Evolutionary conservation across 1,140 invertebrate genomes (phyloP), one percentile per base, ranked within the genome.

Genomic region (Leptinotarsa undecemlineata): DNA sequence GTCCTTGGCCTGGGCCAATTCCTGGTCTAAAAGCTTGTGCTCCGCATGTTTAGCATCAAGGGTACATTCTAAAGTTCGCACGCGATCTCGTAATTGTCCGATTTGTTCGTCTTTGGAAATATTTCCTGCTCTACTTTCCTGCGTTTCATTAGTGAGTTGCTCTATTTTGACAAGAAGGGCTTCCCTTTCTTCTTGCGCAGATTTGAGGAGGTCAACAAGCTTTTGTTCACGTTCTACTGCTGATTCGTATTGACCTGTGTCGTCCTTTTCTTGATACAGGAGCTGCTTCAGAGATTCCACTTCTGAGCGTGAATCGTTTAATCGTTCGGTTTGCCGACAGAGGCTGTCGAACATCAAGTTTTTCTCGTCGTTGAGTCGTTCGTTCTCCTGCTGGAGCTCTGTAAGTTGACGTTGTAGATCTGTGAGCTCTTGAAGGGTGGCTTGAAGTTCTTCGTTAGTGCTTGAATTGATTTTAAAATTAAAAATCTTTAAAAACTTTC

Each of bases 361-460:
- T 85, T 97, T 97, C 86, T 98, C 96, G 79, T 96, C 94, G 48
- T 90, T 88, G 19, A 98, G 87, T 74, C 93, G 88, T 79, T 96
- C 93, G 85, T 97, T 97, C 82, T 96, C 95, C 4, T 91, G 89
- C 83, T 96, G 95, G 3, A 96, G 88, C 81, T 96, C 95, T 11
- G 90, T 91, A 69, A 97, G 87, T 84, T 96, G 94, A 26, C 92
- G 89, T 85, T 94, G 95, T 48, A 98, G 87, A 85, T 98, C 96
- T 48, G 94, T 93, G 71, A 98, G 86, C 86, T 98, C 96, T 80
- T 97, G 96, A 61, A 98, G 87, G 0, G 96, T 98, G 0, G 96
- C 96, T 86, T 98, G 96, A 1, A 98, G 87, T 85, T 98, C 96
- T 86, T 98, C 96, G 83, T 95, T 96, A n/a, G 96, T 98, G 68